These are phyloP conservation scores for Verasper variegatus DNA, from an alignment of 2,113 vertebrate species.

Conservation along the genomic window DNA sequence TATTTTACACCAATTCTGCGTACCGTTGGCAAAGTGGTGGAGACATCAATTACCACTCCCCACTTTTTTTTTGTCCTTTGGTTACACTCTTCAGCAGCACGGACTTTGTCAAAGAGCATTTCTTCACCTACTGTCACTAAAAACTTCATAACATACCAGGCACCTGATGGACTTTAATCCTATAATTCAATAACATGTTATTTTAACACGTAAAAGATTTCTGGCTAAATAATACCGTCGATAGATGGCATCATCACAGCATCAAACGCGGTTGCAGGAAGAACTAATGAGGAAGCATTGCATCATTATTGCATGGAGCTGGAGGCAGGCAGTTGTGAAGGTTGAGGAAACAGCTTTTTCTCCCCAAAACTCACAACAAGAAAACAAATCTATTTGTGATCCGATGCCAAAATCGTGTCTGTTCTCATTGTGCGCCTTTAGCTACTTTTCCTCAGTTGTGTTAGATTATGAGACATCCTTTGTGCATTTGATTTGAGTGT, in stretches of 20 bases:
- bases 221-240: neutral
- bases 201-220: neutral
- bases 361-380: conserved; percentile 1
- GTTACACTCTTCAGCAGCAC: neutral
- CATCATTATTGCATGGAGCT: neutral
- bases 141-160: neutral
- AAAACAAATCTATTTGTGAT: neutral
- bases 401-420: neutral
- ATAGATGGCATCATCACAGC: neutral
- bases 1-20: conserved; percentile 4
- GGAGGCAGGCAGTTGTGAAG: neutral
- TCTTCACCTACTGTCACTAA: neutral
- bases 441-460: neutral
- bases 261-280: neutral
- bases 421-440: neutral
- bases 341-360: neutral
- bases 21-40: neutral
- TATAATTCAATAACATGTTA: neutral
- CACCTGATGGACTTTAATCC: neutral
- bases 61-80: neutral
- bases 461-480: neutral
- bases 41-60: neutral
- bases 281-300: neutral
- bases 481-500: neutral
- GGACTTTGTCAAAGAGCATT: neutral